Evolutionary conservation across 2,113 vertebrate genomes (phyloP), one percentile per base, ranked within the genome.

Genomic region (Oryzias celebensis): DNA sequence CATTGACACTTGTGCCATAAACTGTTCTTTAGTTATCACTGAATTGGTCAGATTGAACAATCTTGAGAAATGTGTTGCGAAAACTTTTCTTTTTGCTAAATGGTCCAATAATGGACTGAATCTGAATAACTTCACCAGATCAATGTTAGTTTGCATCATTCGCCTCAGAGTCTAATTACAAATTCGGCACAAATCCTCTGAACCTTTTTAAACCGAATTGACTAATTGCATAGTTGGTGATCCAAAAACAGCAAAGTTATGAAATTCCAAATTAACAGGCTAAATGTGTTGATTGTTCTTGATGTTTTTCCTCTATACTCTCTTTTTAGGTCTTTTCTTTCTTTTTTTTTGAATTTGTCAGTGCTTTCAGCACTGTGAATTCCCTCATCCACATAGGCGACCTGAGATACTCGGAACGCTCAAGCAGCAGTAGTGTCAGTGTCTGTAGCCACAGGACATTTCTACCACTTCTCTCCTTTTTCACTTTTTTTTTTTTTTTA

Each of bases 121-220:
- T 65, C 59, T 18, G 18, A 80, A 64, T 54, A 48, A 28, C 73
- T 68, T 59, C 68, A 23, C 50, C 52, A 24, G 48, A 85, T 86
- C 84, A 63, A 78, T 84, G 77, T 58, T 52, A 46, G 59, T 63
- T 68, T 73, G 67, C 62, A 28, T 53, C 62, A 49, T 45, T 80
- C 81, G 77, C 84, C 77, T 72, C 55, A 65, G 58, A 60, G 75
- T 8, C 3, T 82, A 73, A 85, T 85, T 75, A 75, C 80, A 1
- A 20, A 20, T 81, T 63, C 62, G 51, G 53, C 73, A 44, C 46
- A 48, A 59, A 48, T 65, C 73, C 68, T 76, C 76, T 62, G 72
- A 61, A 72, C 62, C 52, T 73, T 73, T 81, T 82, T 62, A 75
- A 85, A 71, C 79, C 69, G 68, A 78, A 82, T 73, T 71, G 73